Percentiles rank a stretch among this genome's conserved stretches.
Conservation (phyloP, 2,888 invertebrate species). For the Drosophila demipolita region DNA sequence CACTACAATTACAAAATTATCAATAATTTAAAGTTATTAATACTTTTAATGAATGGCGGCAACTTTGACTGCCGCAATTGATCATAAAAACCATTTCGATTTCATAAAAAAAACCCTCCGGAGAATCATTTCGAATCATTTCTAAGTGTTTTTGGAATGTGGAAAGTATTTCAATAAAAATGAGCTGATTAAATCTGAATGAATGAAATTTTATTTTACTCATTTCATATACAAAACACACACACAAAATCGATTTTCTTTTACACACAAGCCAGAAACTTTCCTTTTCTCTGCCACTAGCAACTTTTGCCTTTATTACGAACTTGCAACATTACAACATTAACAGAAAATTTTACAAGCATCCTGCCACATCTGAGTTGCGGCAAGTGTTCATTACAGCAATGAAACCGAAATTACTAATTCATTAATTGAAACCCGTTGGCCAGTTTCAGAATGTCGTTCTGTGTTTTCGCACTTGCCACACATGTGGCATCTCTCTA, state of each 20-base stretch:
- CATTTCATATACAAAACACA: neutral
- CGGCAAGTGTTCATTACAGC: slow-evolving; percentile 66
- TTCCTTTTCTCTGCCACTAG: neutral
- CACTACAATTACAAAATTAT: slow-evolving; percentile 53
- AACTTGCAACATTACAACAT: slow-evolving; percentile 35
- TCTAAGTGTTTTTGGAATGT: neutral
- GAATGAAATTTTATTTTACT: neutral
- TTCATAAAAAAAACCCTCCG: too few species aligned
- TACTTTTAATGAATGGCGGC: slow-evolving; percentile 36
- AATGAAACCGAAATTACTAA: slow-evolving; percentile 75
- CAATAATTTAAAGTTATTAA: slow-evolving; percentile 51
- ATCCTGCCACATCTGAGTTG: slow-evolving; percentile 4
- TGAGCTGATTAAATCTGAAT: neutral
- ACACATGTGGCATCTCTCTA: slow-evolving; percentile 25
- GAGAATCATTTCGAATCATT: neutral
- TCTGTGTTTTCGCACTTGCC: slow-evolving; percentile 15
- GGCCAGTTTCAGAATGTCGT: slow-evolving; percentile 32
- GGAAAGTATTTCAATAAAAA: neutral
- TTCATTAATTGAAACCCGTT: slow-evolving; percentile 77
- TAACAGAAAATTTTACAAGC: slow-evolving; percentile 18
- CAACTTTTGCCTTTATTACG: neutral
- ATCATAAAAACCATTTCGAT: slow-evolving; percentile 9
- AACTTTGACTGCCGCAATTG: slow-evolving; percentile 2
- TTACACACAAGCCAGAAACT: neutral
- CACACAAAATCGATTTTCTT: neutral